Percentiles rank a stretch among this genome's conserved stretches.
These are phyloP conservation scores for Torymus auratus DNA, from an alignment of 2,888 invertebrate genomes.

Conservation along the genomic window DNA sequence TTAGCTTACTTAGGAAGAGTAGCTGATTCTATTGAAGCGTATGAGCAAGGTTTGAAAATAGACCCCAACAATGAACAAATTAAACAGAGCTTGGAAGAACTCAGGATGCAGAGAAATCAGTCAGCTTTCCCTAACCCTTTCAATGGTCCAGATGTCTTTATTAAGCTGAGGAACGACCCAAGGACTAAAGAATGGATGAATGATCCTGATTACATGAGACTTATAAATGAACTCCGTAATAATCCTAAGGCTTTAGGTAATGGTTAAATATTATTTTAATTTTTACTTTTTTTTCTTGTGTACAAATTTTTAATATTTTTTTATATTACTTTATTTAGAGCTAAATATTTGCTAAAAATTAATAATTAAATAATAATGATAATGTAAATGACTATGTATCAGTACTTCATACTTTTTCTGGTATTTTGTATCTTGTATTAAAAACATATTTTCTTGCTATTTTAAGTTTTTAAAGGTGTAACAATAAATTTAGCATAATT, in stretches of 20 bases:
- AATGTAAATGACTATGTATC: too few species aligned
- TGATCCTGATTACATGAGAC: conserved; percentile 85
- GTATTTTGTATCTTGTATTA: too few species aligned
- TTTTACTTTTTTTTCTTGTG: conserved; percentile 66
- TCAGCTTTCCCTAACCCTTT: conserved; percentile 78
- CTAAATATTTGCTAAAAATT: too few species aligned
- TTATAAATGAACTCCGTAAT: conserved; percentile 81
- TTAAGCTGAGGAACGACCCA: conserved; percentile 83
- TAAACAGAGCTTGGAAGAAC: conserved; percentile 83
- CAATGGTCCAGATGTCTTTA: conserved; percentile 79
- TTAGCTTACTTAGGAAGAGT: conserved; percentile 85
- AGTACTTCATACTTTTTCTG: too few species aligned
- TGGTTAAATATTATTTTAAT: not conserved
- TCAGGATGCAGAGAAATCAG: conserved; percentile 73
- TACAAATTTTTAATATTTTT: too few species aligned
- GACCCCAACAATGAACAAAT: conserved; percentile 87
- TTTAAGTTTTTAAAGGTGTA: too few species aligned
- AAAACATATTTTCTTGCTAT: too few species aligned
- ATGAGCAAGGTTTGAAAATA: conserved; percentile 84
- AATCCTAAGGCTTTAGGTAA: conserved; percentile 80
- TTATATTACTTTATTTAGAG: too few species aligned
- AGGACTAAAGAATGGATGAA: conserved; percentile 84
- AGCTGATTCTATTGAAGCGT: conserved; percentile 87
- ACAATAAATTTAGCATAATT: too few species aligned
- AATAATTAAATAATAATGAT: too few species aligned